Evolutionary conservation across 2,797 vertebrate genomes (phyloP).

Genomic region (Ceyx erithaca): DNA sequence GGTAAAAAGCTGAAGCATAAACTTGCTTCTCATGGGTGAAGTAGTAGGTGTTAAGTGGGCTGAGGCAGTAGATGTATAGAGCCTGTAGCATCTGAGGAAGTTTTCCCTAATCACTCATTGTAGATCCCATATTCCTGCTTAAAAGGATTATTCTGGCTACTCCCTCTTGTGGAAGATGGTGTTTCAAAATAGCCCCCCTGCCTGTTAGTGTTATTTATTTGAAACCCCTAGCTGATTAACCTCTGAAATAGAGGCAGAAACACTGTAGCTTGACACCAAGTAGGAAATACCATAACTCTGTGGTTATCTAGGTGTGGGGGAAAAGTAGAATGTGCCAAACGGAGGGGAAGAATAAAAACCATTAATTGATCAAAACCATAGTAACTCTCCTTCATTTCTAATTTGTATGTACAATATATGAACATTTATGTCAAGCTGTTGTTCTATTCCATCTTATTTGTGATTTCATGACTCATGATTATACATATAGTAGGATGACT

Average conservation of each 20-base stretch:
- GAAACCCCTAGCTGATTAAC: not conserved
- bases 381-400: not conserved
- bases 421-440: not conserved
- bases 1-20: not conserved
- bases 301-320: not conserved
- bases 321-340: not conserved
- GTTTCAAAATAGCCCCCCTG: not conserved
- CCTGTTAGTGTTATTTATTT: not conserved
- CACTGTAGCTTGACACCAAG: not conserved
- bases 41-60: not conserved
- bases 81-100: not conserved
- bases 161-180: not conserved
- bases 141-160: not conserved
- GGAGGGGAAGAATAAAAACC: not conserved
- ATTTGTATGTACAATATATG: not conserved
- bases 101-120: not conserved
- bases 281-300: not conserved
- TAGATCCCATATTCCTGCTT: not conserved
- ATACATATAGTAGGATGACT: not conserved
- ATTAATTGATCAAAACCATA: not conserved
- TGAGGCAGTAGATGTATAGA: not conserved
- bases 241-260: not conserved
- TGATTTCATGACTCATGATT: not conserved
- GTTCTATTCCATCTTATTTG: not conserved
- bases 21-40: not conserved